These are phyloP conservation scores for Hyaena hyaena DNA, from an alignment of 2,113 vertebrate species.

Conservation along the genomic window DNA sequence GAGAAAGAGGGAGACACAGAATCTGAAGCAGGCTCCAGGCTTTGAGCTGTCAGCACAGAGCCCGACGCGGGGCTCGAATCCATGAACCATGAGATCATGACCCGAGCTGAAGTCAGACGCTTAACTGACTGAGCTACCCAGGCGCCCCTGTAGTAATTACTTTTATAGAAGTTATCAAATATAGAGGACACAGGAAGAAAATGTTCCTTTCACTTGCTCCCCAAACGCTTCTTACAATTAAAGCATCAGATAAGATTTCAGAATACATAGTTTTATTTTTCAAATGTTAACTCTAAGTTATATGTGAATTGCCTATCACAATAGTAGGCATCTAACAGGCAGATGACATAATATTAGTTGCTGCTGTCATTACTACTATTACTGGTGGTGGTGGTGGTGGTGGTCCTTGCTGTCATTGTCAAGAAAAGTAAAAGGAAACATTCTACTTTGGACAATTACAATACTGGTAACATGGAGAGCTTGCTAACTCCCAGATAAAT, in stretches of 20 bases:
- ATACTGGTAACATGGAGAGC: background rate
- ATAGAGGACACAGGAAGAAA: background rate
- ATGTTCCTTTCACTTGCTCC: background rate
- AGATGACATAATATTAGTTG: background rate
- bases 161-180: background rate
- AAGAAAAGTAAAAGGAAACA: background rate
- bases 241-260: background rate
- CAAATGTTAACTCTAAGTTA: background rate
- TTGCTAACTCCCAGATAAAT: background rate
- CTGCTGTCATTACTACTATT: background rate
- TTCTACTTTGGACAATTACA: background rate
- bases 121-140: too few species aligned
- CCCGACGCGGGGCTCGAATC: too few species aligned
- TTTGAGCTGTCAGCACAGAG: too few species aligned
- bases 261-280: background rate
- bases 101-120: too few species aligned
- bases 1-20: too few species aligned
- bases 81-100: too few species aligned
- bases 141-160: background rate
- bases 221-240: background rate
- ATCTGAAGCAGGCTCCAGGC: too few species aligned
- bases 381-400: background rate
- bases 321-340: background rate
- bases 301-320: background rate
- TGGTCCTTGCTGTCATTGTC: background rate